A percentile compares a stretch with the other conserved stretches of the same genome.
phyloP scores from a whole-genome alignment of 2,888 invertebrate species.

The Cosmorhoe ocellata region DNA sequence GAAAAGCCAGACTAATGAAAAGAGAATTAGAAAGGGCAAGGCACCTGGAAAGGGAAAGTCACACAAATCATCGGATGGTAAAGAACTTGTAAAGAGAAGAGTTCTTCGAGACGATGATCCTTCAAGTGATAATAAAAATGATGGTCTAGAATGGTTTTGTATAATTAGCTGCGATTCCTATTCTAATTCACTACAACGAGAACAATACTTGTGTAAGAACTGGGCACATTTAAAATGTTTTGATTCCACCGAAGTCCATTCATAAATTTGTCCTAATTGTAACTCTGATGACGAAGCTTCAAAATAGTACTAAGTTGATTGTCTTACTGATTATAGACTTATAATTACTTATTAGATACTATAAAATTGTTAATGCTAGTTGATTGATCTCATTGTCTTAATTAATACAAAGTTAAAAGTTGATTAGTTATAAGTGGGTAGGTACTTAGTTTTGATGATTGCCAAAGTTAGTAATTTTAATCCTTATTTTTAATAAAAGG shows the following conservation, averaged over 20 bases:
- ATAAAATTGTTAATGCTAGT: too few species aligned
- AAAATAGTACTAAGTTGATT: too few species aligned
- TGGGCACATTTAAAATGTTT: conserved; percentile 13
- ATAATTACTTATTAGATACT: too few species aligned
- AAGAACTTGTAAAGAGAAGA: too few species aligned
- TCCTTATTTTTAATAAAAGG: background rate
- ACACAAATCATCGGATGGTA: too few species aligned
- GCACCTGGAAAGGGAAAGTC: conserved; percentile 6
- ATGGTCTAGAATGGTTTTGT: too few species aligned
- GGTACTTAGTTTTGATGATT: too few species aligned
- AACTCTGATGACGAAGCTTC: conserved; percentile 3
- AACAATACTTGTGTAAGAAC: conserved; percentile 12
- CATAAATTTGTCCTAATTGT: conserved; percentile 12
- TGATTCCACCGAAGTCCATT: background rate
- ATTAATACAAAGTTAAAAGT: too few species aligned
- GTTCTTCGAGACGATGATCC: conserved; percentile 9
- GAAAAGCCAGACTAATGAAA: background rate
- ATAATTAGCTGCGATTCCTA: conserved; percentile 11
- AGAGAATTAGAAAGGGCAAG: conserved; percentile 1
- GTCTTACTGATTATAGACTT: too few species aligned
- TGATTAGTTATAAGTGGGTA: too few species aligned
- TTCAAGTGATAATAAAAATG: conserved; percentile 3
- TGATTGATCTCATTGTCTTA: too few species aligned
- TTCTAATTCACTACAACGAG: conserved; percentile 12
- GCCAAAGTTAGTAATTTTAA: background rate